Conservation (phyloP, 2,113 vertebrate species). For the Gnathonemus echidnorhynchus region DNA sequence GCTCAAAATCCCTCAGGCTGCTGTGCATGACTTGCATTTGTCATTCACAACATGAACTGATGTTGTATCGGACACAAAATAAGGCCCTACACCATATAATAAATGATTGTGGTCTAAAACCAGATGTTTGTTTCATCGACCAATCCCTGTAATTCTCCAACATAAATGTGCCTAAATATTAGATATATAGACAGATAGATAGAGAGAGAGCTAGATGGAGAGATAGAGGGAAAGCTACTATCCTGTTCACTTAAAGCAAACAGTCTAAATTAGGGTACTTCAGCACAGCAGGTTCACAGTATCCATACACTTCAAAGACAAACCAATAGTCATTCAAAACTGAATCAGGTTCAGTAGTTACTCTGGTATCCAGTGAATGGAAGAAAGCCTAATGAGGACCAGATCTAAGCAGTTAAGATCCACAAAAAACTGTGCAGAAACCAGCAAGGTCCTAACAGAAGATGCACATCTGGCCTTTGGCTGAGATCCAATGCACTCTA, state of each 20-base stretch:
- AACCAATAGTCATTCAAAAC: background rate
- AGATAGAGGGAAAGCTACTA: background rate
- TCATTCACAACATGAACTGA: background rate
- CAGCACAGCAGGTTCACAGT: background rate
- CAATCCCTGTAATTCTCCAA: background rate
- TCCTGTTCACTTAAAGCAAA: background rate
- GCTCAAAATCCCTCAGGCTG: background rate
- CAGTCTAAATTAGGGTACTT: background rate
- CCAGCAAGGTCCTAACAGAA: background rate
- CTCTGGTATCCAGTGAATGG: background rate
- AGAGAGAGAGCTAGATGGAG: background rate
- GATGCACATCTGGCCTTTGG: background rate
- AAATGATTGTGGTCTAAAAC: background rate
- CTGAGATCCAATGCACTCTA: background rate
- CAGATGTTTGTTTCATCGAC: background rate
- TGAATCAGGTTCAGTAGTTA: background rate
- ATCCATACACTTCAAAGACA: background rate
- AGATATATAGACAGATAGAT: background rate
- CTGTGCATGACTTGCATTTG: background rate
- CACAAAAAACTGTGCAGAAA: background rate
- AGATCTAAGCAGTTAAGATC: background rate
- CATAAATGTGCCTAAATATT: background rate
- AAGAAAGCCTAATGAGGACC: background rate
- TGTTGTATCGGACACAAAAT: background rate
- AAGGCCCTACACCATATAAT: background rate